These are phyloP conservation scores for Phoenicopterus ruber DNA, from an alignment of 2,113 vertebrate genomes.

Conservation along the genomic window DNA sequence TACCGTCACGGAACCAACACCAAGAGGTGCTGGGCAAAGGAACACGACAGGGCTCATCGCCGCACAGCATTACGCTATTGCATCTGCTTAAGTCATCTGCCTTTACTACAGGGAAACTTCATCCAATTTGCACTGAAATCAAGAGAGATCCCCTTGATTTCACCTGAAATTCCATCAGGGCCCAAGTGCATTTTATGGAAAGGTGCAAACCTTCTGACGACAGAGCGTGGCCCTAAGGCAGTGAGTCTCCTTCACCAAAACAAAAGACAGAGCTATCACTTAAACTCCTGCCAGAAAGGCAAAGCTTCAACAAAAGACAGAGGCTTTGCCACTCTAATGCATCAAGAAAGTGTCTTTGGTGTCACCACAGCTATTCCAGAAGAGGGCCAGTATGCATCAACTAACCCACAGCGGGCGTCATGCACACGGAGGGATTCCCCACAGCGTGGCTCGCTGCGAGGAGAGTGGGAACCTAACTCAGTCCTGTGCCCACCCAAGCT, in stretches of 20 bases:
- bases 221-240: not conserved
- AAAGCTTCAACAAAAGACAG: not conserved
- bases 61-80: accelerated
- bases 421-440: not conserved
- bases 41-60: accelerated
- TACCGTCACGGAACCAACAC: not conserved
- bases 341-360: not conserved
- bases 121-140: not conserved
- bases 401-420: not conserved
- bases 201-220: not conserved
- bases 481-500: not conserved
- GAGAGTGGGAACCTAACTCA: not conserved
- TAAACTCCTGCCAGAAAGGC: not conserved
- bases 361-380: not conserved
- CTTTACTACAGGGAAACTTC: not conserved
- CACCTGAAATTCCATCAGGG: not conserved
- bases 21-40: accelerated
- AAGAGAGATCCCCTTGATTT: not conserved
- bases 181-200: not conserved
- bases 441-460: not conserved
- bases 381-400: not conserved
- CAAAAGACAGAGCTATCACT: not conserved
- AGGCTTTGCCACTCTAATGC: not conserved
- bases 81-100: not conserved
- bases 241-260: not conserved